Evolutionary conservation across 2,113 vertebrate species (phyloP), one percentile per base, ranked within the genome.

Genomic region (Osmerus eperlanus): DNA sequence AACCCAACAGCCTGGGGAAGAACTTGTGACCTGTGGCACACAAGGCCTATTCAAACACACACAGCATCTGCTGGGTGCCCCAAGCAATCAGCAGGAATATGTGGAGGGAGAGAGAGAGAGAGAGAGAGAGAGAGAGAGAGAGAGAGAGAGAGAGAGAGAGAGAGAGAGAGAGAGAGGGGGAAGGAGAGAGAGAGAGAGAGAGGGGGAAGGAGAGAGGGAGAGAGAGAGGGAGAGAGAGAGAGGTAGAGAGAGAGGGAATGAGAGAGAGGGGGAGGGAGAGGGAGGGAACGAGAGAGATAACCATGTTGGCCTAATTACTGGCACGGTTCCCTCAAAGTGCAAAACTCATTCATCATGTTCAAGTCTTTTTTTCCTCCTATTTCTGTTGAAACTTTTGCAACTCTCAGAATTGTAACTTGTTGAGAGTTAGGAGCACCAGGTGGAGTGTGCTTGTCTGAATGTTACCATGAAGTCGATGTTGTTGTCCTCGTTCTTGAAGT

Each of bases 391-490:
- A 36, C 32, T 7, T 36, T 36, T 36, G 32, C 32, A 36, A 36
- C 32, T 36, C 4, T 36, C 32, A 36, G 25, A 28, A 36, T 36
- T 36, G 32, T 36, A 36, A 36, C 32, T 36, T 36, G 25, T 28
- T 28, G 25, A 28, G 25, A 36, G 7, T 7, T 36, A 47, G 1
- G 41, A 47, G 5, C 2, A 0, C 6, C 36, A 41, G 2, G 41
- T 11, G 41, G 9, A 47, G 1, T 47, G 41, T 47, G 41, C 53
- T 23, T 70, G 28, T 70, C 25, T 14, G 29, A 28, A 65, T 68
- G 3, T 82, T 82, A 96, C 97, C 97, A 99, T 98, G 66, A 99
- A 99, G 92, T 99, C 97, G 4, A 99, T 98, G 84, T 99, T 99
- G 90, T 96, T 98, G 90, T 98, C 97, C 70, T 98, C 96, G 1